These are phyloP conservation scores for Garra rufa DNA, from an alignment of 2,113 vertebrate genomes.

Conservation along the genomic window DNA sequence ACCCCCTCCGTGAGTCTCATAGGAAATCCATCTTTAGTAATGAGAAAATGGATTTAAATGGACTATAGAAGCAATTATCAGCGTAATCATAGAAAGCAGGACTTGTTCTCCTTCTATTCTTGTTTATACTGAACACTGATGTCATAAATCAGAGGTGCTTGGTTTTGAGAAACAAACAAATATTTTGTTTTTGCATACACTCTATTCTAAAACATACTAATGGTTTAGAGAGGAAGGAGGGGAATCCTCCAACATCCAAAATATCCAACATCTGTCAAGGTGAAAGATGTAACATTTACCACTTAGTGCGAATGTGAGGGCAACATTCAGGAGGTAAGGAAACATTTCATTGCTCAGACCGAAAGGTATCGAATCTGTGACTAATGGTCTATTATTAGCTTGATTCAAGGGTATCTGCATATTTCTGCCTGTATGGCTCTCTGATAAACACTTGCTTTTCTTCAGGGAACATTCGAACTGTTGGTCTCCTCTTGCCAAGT, in stretches of 20 bases:
- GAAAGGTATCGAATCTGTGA: neutral
- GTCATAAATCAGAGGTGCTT: neutral
- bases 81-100: constrained; percentile 33
- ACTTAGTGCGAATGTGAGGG: neutral
- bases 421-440: neutral
- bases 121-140: constrained; percentile 28
- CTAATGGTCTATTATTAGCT: constrained; percentile 12
- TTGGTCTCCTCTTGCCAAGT: constrained; percentile 4
- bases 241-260: neutral
- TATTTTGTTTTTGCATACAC: neutral
- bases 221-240: neutral
- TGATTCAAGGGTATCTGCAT: neutral
- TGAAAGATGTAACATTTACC: neutral
- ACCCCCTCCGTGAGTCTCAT: constrained; percentile 47
- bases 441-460: constrained; percentile 5
- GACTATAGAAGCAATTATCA: constrained; percentile 64
- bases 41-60: constrained; percentile 60
- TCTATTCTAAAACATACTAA: neutral
- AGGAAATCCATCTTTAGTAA: constrained; percentile 69
- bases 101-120: constrained; percentile 20
- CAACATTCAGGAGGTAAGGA: neutral
- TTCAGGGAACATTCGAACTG: neutral
- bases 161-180: neutral
- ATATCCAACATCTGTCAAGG: neutral
- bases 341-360: neutral